Conservation (phyloP, 2,888 invertebrate species). For the Orthosia cruda region DNA sequence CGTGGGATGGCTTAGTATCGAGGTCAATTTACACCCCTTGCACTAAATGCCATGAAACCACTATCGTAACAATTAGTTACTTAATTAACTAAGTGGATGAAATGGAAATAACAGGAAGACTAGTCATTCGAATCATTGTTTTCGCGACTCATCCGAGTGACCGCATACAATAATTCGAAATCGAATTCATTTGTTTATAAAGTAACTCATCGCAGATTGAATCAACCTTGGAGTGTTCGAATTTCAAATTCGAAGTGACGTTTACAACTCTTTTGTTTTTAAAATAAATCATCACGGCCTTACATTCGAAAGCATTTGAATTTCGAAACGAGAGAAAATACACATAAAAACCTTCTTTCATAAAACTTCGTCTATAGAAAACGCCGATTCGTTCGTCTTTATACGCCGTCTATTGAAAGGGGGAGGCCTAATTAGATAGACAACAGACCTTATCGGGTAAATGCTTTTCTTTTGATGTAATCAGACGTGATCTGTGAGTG, state of each 20-base stretch:
- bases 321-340: slow-evolving; percentile 14
- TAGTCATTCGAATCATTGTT: background rate
- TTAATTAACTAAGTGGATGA: background rate
- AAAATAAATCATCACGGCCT: background rate
- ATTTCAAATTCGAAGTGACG: background rate
- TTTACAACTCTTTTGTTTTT: slow-evolving; percentile 4
- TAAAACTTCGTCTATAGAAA: slow-evolving; percentile 24
- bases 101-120: background rate
- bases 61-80: slow-evolving; percentile 2
- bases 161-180: no score
- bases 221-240: background rate
- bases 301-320: background rate
- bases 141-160: background rate
- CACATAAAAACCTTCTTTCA: slow-evolving; percentile 18
- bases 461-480: slow-evolving; percentile 47
- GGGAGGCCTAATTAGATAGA: slow-evolving; percentile 51
- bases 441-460: slow-evolving; percentile 40
- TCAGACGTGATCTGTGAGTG: slow-evolving; percentile 32
- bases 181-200: background rate
- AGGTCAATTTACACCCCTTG: background rate
- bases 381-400: slow-evolving; percentile 43
- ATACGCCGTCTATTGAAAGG: slow-evolving; percentile 34
- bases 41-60: background rate
- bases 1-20: background rate
- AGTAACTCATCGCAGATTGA: background rate